Percentiles rank a stretch among this genome's conserved stretches.
Conservation (phyloP, 1,140 invertebrate genomes). For the Papilio glaucus region DNA sequence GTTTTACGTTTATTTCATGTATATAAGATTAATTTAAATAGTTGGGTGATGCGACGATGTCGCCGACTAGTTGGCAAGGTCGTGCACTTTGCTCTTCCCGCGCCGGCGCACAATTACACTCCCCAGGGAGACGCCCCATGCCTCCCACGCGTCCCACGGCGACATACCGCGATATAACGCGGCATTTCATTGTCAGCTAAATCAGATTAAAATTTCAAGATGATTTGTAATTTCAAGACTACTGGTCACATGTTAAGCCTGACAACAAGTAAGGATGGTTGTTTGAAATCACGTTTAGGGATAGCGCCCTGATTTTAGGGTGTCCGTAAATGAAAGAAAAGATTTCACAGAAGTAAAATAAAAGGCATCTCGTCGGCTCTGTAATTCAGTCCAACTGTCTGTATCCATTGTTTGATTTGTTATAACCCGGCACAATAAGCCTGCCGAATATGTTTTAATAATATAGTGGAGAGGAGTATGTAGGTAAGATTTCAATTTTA, state of each 20-base stretch:
- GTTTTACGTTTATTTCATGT: not conserved
- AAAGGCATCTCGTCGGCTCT: too few relatives aligned
- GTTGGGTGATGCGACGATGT: not conserved
- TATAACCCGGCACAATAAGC: not conserved
- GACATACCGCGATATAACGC: not conserved
- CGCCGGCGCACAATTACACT: slow-evolving; percentile 36
- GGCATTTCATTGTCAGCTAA: not conserved
- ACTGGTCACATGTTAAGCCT: not conserved
- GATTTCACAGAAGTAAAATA: too few relatives aligned
- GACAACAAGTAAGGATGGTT: not conserved
- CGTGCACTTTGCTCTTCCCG: slow-evolving; percentile 45
- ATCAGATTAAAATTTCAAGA: not conserved
- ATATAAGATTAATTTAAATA: not conserved
- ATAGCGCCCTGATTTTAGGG: too few relatives aligned
- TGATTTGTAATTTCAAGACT: not conserved
- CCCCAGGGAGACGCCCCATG: not conserved
- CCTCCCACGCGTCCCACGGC: not conserved
- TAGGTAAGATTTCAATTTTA: slow-evolving; percentile 9
- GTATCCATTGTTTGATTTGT: not conserved
- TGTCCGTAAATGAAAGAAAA: too few relatives aligned
- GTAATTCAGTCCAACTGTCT: too few relatives aligned
- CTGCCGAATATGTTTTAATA: not conserved
- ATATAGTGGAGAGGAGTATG: not conserved
- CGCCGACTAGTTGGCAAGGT: slow-evolving; percentile 36
- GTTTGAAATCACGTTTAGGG: not conserved